Base-by-base conservation (phyloP, 1,140 invertebrate species). In the Geopemphigus sp. region DNA sequence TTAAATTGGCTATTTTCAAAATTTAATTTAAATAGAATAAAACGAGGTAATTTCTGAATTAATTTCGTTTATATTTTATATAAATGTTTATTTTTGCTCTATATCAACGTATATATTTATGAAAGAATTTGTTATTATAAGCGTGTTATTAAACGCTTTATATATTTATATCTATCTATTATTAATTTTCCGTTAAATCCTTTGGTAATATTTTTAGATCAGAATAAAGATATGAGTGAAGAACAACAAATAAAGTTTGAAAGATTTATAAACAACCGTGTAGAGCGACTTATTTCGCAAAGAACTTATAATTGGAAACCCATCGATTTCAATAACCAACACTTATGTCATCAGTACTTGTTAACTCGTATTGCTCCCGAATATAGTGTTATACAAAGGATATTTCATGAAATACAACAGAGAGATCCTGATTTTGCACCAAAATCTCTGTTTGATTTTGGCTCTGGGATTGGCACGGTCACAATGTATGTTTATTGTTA, bases 391-490 rank as follows among this genome's bases (percentile, higher is more conserved):
- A 84, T 95, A 32, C 83, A 85, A 76, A 89, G 86, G 83, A 89
- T 96, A 76, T 90, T 97, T 72, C 85, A 88, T 15, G 94, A 97
- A 88, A 91, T 96, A 63, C 86, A 86, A 81, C 83, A 84, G 68
- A 86, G 89, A 39, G 87, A 92, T 84, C 86, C 87, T 63, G 82
- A 89, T n/a, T 97, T 94, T 85, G 85, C 87, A 63, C 95, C 95
- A 0, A 86, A 87, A 81, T 91, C 90, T 80, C 88, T 95, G 78
- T 93, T 95, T 84, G 95, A 97, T 86, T 96, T 95, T 87, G 95
- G 95, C 10, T 96, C 95, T 64, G 95, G 95, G 19, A 85, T 95
- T 63, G 95, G 95, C 4, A 92, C 93, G 45, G 91, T 90, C 0
- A 90, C 90, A 54, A 97, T 95, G 92, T 92, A 84, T 86, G 84